Conservation (phyloP, 2,888 invertebrate species). For the Salticus scenicus region DNA sequence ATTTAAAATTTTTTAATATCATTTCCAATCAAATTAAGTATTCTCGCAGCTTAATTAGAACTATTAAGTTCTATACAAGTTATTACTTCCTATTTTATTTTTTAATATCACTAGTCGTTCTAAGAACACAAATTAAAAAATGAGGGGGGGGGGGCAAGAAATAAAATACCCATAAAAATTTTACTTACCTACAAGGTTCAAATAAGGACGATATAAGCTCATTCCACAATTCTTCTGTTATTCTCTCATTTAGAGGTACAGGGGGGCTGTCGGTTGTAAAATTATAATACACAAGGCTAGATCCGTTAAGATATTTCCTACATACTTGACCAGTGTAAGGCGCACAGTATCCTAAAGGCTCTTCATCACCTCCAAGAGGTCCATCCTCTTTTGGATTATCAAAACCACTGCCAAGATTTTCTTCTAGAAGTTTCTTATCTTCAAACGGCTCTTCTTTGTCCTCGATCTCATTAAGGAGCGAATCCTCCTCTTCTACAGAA, state of each 20-base stretch:
- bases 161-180: no score
- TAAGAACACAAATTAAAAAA: no score
- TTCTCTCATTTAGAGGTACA: conserved; percentile 88
- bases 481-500: conserved; percentile 1
- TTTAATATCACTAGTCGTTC: no score
- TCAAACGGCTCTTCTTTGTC: conserved; percentile 31
- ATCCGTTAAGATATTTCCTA: conserved; percentile 79
- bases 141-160: no score
- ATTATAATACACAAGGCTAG: conserved; percentile 85
- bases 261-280: conserved; percentile 81
- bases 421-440: conserved; percentile 35
- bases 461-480: conserved; percentile 28
- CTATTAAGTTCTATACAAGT: no score
- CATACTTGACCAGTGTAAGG: conserved; percentile 91
- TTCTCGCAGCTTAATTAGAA: no score
- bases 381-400: conserved; percentile 41
- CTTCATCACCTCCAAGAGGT: conserved; percentile 27
- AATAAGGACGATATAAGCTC: conserved; percentile 87
- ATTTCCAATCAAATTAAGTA: no score
- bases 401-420: conserved; percentile 6
- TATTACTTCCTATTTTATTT: no score
- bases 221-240: conserved; percentile 87
- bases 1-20: no score
- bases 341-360: conserved; percentile 83
- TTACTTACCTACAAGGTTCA: conserved; percentile 83